These are phyloP conservation scores for Ptychoptera contaminata DNA, from an alignment of 2,888 invertebrate genomes.

Conservation along the genomic window DNA sequence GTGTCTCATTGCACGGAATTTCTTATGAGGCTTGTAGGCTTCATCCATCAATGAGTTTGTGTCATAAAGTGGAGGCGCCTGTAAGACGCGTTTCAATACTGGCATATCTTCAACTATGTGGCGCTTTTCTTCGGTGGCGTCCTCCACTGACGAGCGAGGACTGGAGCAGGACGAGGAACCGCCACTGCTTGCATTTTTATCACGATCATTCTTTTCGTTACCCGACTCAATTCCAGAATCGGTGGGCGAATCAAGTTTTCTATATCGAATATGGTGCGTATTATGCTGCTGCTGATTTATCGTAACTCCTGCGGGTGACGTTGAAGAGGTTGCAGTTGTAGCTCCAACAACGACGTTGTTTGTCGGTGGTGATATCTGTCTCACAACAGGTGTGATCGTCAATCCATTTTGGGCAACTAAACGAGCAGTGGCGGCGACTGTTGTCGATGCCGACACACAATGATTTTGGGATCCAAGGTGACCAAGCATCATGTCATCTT, in stretches of 20 bases:
- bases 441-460: slow-evolving; percentile 40
- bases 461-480: no score
- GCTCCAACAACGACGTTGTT: slow-evolving; percentile 8
- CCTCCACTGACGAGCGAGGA: slow-evolving; percentile 70
- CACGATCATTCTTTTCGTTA: slow-evolving; percentile 66
- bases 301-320: background rate
- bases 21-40: slow-evolving; percentile 90
- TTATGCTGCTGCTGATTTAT: slow-evolving; percentile 6
- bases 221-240: slow-evolving; percentile 91
- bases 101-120: slow-evolving; percentile 79
- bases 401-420: slow-evolving; percentile 50
- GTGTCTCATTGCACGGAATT: slow-evolving; percentile 70
- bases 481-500: slow-evolving; percentile 42
- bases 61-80: slow-evolving; percentile 82
- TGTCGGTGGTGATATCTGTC: slow-evolving; percentile 21
- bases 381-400: slow-evolving; percentile 51
- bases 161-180: slow-evolving; percentile 70
- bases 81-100: slow-evolving; percentile 78
- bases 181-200: slow-evolving; percentile 54
- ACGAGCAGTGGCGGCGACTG: slow-evolving; percentile 46
- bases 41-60: slow-evolving; percentile 86
- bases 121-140: slow-evolving; percentile 47
- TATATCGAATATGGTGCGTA: slow-evolving; percentile 44
- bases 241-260: slow-evolving; percentile 79
- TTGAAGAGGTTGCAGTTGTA: background rate